Evolutionary conservation across 23 tunicate genomes (phyloP).

Genomic region (Ascidia mentula): DNA sequence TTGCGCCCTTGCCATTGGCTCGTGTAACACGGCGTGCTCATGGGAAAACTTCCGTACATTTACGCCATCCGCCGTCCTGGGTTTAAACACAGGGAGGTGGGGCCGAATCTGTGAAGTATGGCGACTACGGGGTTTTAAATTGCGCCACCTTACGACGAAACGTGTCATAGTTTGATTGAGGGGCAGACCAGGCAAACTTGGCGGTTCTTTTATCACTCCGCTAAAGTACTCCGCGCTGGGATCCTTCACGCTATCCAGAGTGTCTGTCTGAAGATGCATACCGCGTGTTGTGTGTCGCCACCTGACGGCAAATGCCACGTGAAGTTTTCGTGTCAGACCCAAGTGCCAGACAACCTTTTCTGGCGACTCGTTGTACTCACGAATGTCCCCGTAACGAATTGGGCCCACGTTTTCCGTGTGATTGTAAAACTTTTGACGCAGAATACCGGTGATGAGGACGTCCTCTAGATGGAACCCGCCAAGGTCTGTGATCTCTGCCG

Average conservation of each 20-base stretch:
- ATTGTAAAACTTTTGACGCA: constrained; percentile 40
- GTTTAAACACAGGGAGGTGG: not conserved
- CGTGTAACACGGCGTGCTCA: too few species aligned
- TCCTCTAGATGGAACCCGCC: constrained; percentile 60
- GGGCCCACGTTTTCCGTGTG: constrained; percentile 19
- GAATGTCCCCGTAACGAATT: constrained; percentile 12
- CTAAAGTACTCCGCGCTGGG: constrained; percentile 12
- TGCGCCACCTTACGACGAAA: constrained; percentile 19
- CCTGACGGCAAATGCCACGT: constrained; percentile 16
- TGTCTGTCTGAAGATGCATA: constrained; percentile 16
- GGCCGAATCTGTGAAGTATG: not conserved
- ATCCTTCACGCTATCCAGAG: not conserved
- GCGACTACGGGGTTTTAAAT: not conserved
- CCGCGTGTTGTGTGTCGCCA: constrained; percentile 28
- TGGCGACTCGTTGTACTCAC: not conserved
- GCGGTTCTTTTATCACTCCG: not conserved
- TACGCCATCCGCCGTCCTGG: too few species aligned
- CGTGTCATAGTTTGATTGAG: constrained; percentile 18
- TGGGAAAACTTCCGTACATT: too few species aligned
- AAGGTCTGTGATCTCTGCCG: constrained; percentile 42
- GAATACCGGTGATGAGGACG: constrained; percentile 51
- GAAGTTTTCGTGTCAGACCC: constrained; percentile 30
- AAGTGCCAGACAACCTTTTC: constrained; percentile 48
- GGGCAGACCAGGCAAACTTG: not conserved
- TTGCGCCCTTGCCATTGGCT: too few species aligned